Base-by-base conservation (phyloP, 2,888 invertebrate species). In the Diaphora mendica region DNA sequence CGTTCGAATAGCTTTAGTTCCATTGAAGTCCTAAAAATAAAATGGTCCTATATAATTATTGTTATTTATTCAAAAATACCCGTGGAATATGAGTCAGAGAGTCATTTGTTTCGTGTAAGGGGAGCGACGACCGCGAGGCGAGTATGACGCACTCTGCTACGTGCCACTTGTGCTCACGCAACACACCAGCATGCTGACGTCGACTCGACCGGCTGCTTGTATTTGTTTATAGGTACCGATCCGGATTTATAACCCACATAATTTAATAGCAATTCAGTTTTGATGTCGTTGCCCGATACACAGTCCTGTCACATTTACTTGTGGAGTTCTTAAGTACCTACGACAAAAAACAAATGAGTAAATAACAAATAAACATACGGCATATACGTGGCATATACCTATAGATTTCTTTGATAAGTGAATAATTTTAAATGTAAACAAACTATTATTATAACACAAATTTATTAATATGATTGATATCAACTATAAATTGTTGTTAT, bases 81-180 rank as follows among this genome's bases (percentile, higher is more conserved):
- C 88, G 86, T 88, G 86, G 88, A 87, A 88, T 90, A 87, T 93
- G 92, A 94, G 88, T 94, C 92, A 93, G 87, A 89, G 85, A 87
- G 89, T 91, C 89, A 89, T 91, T 91, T 87, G 85, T 85, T 90
- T 88, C 82, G 30, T 83, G 82, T 87, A 91, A 88, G 79, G 91
- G 89, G 94, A 91, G 91, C 95, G 93, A 89, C 91, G 94, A 94
- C 94, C 94, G 92, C 77, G 79, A 74, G 75, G 86, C 77, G 81
- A 75, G 77, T 79, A 87, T 91, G 91, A 91, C 91, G 90, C 89
- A 67, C 67, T 67, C 79, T 72, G 77, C 81, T 82, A 85, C 87
- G 84, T 84, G 84, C 80, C 79, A 72, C 77, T 78, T 80, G 80
- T 79, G 79, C 76, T 74, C 85, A 84, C 81, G 81, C 83, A 79